Evolutionary conservation across 2,113 vertebrate genomes (phyloP).

Genomic region (Neolamprologus sp.): DNA sequence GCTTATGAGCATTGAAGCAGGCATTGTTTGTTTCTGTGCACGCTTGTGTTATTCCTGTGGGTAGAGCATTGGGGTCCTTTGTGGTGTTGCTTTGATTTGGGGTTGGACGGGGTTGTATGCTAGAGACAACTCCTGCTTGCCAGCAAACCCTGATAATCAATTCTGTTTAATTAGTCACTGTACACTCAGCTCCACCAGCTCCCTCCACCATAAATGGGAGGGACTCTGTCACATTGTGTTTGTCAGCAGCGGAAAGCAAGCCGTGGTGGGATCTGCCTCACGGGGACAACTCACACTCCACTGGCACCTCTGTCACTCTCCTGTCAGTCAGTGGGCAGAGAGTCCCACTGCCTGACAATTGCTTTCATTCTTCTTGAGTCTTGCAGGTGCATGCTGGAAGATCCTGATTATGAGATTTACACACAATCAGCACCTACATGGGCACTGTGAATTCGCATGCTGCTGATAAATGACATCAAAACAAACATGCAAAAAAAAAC

Average conservation of each 20-base stretch:
- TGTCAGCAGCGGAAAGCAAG: slow-evolving; percentile 47
- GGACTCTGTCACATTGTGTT: slow-evolving; percentile 64
- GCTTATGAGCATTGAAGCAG: neutral
- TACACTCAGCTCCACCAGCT: slow-evolving; percentile 12
- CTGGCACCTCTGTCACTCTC: slow-evolving; percentile 48
- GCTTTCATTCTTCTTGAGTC: neutral
- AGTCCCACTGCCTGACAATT: slow-evolving; percentile 12
- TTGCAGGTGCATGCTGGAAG: neutral
- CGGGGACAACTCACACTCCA: slow-evolving; percentile 53
- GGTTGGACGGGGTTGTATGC: neutral
- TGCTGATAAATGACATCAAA: neutral
- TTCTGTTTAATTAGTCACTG: slow-evolving; percentile 73
- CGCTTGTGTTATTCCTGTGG: slow-evolving; percentile 25
- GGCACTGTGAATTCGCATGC: neutral
- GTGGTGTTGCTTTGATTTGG: slow-evolving; percentile 17
- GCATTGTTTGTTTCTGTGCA: slow-evolving; percentile 25
- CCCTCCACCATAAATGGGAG: slow-evolving; percentile 20
- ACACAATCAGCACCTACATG: neutral
- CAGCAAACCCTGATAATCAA: slow-evolving; percentile 59
- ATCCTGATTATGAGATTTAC: neutral
- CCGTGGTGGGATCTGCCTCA: slow-evolving; percentile 33
- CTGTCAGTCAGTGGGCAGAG: slow-evolving; percentile 51
- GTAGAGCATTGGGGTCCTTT: slow-evolving; percentile 13
- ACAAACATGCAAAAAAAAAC: neutral
- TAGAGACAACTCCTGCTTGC: slow-evolving; percentile 12